phyloP scores from a whole-genome alignment of 2,113 vertebrate genomes.

The Phaetusa simplex region DNA sequence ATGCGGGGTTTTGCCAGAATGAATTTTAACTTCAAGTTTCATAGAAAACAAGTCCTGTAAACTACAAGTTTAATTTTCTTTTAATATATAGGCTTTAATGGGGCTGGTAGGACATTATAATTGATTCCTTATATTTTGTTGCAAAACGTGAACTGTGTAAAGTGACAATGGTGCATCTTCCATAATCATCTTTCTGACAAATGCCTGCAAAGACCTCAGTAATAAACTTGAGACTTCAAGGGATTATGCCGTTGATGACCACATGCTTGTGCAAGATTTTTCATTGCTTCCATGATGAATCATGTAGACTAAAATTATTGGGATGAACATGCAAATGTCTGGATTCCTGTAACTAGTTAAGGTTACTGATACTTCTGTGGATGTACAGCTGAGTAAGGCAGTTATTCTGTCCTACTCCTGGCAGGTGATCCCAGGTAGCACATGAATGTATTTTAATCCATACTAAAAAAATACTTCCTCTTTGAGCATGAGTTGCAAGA shows the following conservation, averaged over 20 bases:
- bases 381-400: neutral
- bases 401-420: neutral
- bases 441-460: neutral
- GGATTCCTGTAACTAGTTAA: neutral
- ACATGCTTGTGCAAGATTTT: neutral
- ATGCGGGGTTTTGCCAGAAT: neutral
- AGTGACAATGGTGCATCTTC: neutral
- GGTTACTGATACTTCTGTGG: neutral
- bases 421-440: neutral
- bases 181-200: neutral
- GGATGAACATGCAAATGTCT: neutral
- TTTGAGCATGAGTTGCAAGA: neutral
- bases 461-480: neutral
- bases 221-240: neutral
- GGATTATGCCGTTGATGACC: neutral
- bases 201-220: neutral
- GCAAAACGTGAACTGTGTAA: neutral
- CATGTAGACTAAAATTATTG: neutral
- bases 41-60: neutral
- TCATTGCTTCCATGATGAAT: neutral
- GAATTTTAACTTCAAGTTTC: neutral
- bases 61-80: neutral
- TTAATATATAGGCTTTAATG: neutral
- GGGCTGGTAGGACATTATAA: neutral
- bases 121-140: neutral